Percentiles rank a stretch among this genome's conserved stretches.
phyloP scores from a whole-genome alignment of 2,113 vertebrate species.

The Callithrix jacchus region DNA sequence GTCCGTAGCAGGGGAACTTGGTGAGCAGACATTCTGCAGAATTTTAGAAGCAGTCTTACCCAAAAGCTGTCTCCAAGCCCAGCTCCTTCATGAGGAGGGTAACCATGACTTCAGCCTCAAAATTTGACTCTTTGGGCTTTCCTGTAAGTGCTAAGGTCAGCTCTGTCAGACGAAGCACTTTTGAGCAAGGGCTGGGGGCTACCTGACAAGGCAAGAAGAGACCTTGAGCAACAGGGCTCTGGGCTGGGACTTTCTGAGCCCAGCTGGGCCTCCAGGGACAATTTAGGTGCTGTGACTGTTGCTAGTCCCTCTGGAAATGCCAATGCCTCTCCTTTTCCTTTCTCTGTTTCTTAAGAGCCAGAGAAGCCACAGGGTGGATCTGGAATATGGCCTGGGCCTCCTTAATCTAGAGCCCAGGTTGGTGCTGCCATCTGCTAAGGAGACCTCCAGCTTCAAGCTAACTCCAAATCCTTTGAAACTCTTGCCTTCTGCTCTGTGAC shows the following conservation, averaged over 20 bases:
- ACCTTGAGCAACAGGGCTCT: background rate
- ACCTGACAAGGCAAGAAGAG: background rate
- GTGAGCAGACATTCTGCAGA: conserved; percentile 53
- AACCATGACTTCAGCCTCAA: background rate
- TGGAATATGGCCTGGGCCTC: background rate
- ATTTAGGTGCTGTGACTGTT: background rate
- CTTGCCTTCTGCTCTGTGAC: background rate
- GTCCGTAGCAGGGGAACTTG: background rate
- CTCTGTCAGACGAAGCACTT: background rate
- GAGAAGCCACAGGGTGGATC: background rate
- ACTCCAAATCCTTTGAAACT: background rate
- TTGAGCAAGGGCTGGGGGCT: background rate
- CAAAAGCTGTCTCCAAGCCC: conserved; percentile 22
- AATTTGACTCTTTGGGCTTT: conserved; percentile 37
- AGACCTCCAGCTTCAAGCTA: background rate
- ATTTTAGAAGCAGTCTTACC: conserved; percentile 48
- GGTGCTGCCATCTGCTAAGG: background rate
- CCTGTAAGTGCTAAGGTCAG: background rate
- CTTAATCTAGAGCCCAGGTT: background rate
- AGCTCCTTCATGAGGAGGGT: background rate
- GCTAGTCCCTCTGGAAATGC: background rate
- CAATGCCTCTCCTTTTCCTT: background rate
- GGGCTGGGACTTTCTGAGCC: background rate
- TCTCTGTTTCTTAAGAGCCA: background rate
- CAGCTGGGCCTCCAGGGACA: background rate